Evolutionary conservation across 1,140 invertebrate genomes (phyloP).

Genomic region (Drosophila bifasciata): DNA sequence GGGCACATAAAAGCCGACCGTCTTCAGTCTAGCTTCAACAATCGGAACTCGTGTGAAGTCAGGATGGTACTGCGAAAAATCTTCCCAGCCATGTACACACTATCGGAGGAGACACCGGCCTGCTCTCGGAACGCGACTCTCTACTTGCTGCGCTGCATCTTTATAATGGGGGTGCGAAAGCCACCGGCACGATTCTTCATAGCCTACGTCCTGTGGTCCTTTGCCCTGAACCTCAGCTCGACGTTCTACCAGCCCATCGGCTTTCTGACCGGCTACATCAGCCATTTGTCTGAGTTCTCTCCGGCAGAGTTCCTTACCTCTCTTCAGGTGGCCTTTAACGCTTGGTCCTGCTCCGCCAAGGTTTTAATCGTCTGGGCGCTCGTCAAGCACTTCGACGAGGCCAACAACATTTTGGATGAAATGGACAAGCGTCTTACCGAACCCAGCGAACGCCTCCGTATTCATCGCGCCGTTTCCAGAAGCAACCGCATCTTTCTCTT

Average conservation of each 20-base stretch:
- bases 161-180: constrained; percentile 61
- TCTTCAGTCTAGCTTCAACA: background rate
- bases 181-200: constrained; percentile 45
- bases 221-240: constrained; percentile 51
- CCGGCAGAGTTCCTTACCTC: constrained; percentile 67
- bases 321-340: constrained; percentile 67
- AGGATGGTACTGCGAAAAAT: constrained; percentile 41
- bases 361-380: constrained; percentile 67
- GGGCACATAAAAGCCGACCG: constrained; percentile 43
- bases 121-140: constrained; percentile 48
- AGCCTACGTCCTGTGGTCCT: constrained; percentile 57
- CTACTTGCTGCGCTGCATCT: constrained; percentile 60
- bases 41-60: background rate
- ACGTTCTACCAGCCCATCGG: constrained; percentile 68
- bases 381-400: constrained; percentile 50
- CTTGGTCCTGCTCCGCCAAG: constrained; percentile 61
- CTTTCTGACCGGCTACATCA: constrained; percentile 53
- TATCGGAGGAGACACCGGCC: constrained; percentile 6
- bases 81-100: constrained; percentile 53
- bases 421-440: constrained; percentile 44
- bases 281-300: constrained; percentile 55
- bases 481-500: constrained; percentile 68
- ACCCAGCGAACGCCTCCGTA: constrained; percentile 36
- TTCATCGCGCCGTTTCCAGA: constrained; percentile 36
- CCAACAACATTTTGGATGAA: constrained; percentile 52